phyloP scores from a whole-genome alignment of 2,888 invertebrate species.

The Agrochola circellaris region DNA sequence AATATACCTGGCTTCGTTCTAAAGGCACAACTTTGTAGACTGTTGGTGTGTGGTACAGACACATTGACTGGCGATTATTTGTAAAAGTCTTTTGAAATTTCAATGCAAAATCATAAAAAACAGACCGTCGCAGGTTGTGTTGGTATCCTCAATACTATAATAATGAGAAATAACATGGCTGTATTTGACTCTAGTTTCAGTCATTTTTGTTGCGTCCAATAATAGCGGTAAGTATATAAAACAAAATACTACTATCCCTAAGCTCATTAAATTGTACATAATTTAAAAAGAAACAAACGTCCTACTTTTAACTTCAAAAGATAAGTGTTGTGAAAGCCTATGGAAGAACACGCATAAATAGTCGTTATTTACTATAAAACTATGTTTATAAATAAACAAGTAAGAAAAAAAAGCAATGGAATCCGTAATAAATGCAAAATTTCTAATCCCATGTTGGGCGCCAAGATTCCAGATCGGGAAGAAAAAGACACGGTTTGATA shows the following conservation, averaged over 20 bases:
- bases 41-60: neutral
- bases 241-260: neutral
- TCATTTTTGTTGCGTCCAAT: neutral
- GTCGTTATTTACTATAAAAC: neutral
- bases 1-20: conserved; percentile 33
- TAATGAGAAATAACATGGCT: neutral
- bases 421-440: neutral
- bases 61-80: neutral
- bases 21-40: conserved; percentile 17
- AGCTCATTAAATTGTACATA: neutral
- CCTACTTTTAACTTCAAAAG: neutral
- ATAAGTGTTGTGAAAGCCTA: neutral
- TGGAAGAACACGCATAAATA: neutral
- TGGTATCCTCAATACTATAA: neutral
- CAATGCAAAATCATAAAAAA: neutral
- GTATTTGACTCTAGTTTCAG: neutral
- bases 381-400: neutral
- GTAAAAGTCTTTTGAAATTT: neutral
- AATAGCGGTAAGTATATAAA: neutral
- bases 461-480: conserved; percentile 24
- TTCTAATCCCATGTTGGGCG: conserved; percentile 30
- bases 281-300: neutral
- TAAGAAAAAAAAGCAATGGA: neutral
- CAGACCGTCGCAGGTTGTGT: neutral
- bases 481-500: neutral